A percentile compares a stretch with the other conserved stretches of the same genome.
These are phyloP conservation scores for Andrena bucephala DNA, from an alignment of 2,888 invertebrate genomes.

Conservation along the genomic window DNA sequence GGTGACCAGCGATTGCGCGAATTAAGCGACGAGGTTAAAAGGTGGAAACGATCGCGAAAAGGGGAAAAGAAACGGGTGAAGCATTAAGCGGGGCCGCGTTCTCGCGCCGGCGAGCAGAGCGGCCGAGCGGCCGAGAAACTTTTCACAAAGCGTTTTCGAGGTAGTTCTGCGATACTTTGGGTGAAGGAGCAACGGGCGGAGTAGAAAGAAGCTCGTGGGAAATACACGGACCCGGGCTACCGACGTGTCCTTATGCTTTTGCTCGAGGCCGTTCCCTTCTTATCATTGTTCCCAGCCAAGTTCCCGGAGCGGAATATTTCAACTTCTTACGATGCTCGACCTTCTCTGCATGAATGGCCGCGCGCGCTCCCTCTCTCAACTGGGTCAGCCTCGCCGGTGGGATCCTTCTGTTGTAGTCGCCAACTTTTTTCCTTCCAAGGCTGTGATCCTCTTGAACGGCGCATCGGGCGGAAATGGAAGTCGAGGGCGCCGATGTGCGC, in stretches of 20 bases:
- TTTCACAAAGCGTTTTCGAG: slow-evolving; percentile 55
- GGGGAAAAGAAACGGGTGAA: slow-evolving; percentile 9
- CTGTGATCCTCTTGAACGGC: slow-evolving; percentile 13
- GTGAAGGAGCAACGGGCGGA: slow-evolving; percentile 28
- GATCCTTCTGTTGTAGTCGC: slow-evolving; percentile 2
- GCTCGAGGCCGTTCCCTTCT: slow-evolving; percentile 60
- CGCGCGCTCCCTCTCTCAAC: slow-evolving; percentile 14
- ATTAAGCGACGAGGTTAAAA: slow-evolving; percentile 58
- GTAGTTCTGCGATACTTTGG: slow-evolving; percentile 50
- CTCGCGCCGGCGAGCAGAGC: slow-evolving; percentile 5
- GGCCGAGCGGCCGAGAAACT: slow-evolving; percentile 28
- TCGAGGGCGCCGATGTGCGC: too few species aligned
- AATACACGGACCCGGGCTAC: slow-evolving; percentile 47
- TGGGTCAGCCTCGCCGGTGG: slow-evolving; percentile 15
- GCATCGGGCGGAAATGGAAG: too few species aligned
- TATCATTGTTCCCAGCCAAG: slow-evolving; percentile 60
- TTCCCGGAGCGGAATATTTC: slow-evolving; percentile 58
- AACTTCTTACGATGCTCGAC: slow-evolving; percentile 57
- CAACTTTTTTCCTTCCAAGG: slow-evolving; percentile 6
- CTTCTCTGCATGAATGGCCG: slow-evolving; percentile 31
- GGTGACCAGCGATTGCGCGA: slow-evolving; percentile 27
- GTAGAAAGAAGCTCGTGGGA: slow-evolving; percentile 59
- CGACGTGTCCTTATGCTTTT: slow-evolving; percentile 55
- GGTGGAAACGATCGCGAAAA: slow-evolving; percentile 54
- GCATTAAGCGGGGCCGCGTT: slow-evolving; percentile 45